Percentiles rank a stretch among this genome's conserved stretches.
phyloP scores from a whole-genome alignment of 2,888 invertebrate species.

The Calameuta pallipes region DNA sequence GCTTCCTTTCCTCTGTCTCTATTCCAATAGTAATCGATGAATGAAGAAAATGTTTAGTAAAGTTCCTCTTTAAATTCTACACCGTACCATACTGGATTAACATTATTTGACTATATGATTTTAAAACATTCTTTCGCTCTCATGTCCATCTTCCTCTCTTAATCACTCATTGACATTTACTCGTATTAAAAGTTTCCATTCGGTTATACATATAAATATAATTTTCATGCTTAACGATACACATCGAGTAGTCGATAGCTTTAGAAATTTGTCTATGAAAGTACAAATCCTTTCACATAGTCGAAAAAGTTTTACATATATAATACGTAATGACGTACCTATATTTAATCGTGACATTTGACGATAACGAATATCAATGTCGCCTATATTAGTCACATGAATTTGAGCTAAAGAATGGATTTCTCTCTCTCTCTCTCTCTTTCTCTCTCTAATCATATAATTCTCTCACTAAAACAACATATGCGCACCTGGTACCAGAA shows the following conservation, averaged over 20 bases:
- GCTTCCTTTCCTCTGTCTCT: background rate
- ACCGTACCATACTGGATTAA: background rate
- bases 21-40: background rate
- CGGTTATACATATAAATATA: background rate
- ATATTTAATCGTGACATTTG: conserved; percentile 21
- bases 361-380: conserved; percentile 24
- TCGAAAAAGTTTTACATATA: conserved; percentile 15
- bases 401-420: conserved; percentile 27
- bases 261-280: conserved; percentile 53
- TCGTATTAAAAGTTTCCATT: background rate
- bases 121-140: background rate
- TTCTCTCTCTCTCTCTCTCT: too few species aligned
- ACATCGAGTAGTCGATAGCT: conserved; percentile 40
- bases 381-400: conserved; percentile 21
- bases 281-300: conserved; percentile 43
- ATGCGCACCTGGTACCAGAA: background rate
- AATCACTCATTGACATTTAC: background rate
- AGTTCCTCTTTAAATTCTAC: background rate
- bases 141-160: background rate
- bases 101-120: background rate
- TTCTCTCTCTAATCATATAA: background rate
- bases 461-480: background rate
- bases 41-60: background rate
- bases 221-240: conserved; percentile 33
- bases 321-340: conserved; percentile 10